Evolutionary conservation across 2,888 invertebrate genomes (phyloP).

Genomic region (Drosophila eohydei): DNA sequence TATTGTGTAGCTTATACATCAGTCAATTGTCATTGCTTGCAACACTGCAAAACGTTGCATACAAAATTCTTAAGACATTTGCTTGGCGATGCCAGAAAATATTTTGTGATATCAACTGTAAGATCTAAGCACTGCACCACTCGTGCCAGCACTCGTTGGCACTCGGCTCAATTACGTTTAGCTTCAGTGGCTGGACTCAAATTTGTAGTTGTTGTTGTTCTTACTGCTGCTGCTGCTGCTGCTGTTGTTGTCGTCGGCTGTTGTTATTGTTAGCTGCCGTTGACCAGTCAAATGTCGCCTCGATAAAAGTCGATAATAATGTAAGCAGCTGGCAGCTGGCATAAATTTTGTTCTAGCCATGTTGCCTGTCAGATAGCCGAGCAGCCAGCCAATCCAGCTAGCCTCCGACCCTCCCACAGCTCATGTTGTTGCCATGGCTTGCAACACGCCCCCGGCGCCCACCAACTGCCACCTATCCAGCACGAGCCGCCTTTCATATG

Average conservation of each 20-base stretch:
- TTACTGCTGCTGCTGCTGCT: constrained; percentile 5
- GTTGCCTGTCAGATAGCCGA: constrained; percentile 55
- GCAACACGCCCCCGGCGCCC: background rate
- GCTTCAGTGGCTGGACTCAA: constrained; percentile 37
- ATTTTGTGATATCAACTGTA: constrained; percentile 36
- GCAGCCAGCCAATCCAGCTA: constrained; percentile 20
- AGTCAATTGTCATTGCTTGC: constrained; percentile 2
- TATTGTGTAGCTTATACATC: background rate
- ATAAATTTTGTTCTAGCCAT: constrained; percentile 67
- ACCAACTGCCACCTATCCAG: constrained; percentile 33
- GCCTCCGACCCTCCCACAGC: constrained; percentile 13
- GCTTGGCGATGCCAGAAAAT: constrained; percentile 1
- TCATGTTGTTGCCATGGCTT: background rate
- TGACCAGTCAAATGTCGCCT: constrained; percentile 73
- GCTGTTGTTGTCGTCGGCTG: constrained; percentile 4
- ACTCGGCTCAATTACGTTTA: constrained; percentile 35
- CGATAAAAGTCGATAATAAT: constrained; percentile 75
- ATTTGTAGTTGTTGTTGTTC: constrained; percentile 26
- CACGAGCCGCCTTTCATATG: constrained; percentile 61
- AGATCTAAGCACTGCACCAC: constrained; percentile 25
- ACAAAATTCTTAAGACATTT: constrained; percentile 26
- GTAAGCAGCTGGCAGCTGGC: constrained; percentile 72
- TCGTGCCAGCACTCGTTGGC: constrained; percentile 30
- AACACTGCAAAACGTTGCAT: constrained; percentile 19
- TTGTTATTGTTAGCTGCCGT: constrained; percentile 29